Conservation (phyloP, 2,797 vertebrate species). For the Tapera naevia region DNA sequence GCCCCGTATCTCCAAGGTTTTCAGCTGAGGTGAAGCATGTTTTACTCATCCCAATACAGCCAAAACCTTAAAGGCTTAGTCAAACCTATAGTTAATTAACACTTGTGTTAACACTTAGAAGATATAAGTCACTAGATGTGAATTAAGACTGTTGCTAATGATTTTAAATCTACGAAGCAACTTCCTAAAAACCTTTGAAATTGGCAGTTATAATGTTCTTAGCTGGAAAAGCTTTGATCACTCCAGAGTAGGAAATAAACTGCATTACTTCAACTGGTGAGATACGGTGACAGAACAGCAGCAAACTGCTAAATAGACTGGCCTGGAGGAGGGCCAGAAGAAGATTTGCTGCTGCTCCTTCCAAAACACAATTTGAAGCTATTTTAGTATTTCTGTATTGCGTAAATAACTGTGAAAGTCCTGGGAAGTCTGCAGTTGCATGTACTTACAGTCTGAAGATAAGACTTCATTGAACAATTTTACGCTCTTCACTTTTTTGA, state of each 20-base stretch:
- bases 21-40: not conserved
- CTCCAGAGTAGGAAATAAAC: conserved; percentile 26
- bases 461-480: conserved; percentile 2
- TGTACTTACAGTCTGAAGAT: not conserved
- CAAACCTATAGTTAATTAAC: conserved; percentile 39
- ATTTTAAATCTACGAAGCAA: not conserved
- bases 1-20: not conserved
- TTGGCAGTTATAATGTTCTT: conserved; percentile 33
- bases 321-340: not conserved
- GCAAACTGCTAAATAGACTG: not conserved
- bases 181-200: conserved; percentile 49
- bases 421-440: not conserved
- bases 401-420: not conserved
- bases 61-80: conserved; percentile 18
- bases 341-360: conserved; percentile 23
- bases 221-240: conserved; percentile 39
- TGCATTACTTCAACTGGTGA: not conserved
- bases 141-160: not conserved
- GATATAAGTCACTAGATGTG: not conserved
- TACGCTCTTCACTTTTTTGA: not conserved
- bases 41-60: not conserved
- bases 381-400: conserved; percentile 4
- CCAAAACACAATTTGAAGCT: not conserved
- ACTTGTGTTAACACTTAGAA: conserved; percentile 6
- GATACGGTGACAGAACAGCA: not conserved